phyloP scores from a whole-genome alignment of 2,888 invertebrate species.

The Endotricha flammealis region DNA sequence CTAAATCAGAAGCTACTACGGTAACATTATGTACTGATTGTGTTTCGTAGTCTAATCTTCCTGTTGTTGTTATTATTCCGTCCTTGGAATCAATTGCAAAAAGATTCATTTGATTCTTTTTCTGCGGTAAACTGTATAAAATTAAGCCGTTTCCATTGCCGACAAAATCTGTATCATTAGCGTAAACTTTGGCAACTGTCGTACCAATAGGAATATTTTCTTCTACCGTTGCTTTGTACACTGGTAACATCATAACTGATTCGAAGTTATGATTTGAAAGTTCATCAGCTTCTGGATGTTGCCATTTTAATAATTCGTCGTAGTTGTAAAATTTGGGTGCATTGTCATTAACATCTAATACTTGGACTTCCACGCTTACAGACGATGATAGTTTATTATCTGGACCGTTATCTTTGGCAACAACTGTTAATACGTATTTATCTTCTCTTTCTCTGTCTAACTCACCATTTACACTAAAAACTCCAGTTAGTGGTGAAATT shows the following conservation, averaged over 20 bases:
- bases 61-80: constrained; percentile 87
- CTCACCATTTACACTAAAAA: constrained; percentile 84
- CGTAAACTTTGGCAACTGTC: constrained; percentile 85
- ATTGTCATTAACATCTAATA: constrained; percentile 91
- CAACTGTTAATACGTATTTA: constrained; percentile 83
- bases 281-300: constrained; percentile 66
- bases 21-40: constrained; percentile 84
- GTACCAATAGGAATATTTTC: constrained; percentile 88
- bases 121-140: constrained; percentile 85
- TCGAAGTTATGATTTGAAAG: constrained; percentile 73
- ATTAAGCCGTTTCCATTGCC: constrained; percentile 93
- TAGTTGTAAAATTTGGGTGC: constrained; percentile 88
- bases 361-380: constrained; percentile 88
- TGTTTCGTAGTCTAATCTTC: constrained; percentile 84
- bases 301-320: constrained; percentile 78
- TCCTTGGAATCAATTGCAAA: constrained; percentile 92
- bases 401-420: constrained; percentile 85
- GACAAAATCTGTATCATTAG: constrained; percentile 90
- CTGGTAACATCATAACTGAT: constrained; percentile 79
- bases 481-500: constrained; percentile 82
- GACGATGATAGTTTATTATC: constrained; percentile 81
- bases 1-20: constrained; percentile 90
- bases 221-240: constrained; percentile 86
- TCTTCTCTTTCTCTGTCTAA: constrained; percentile 87
- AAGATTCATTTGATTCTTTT: constrained; percentile 79